Base-by-base conservation (phyloP, 2,113 vertebrate genomes). In the Oxyura jamaicensis region DNA sequence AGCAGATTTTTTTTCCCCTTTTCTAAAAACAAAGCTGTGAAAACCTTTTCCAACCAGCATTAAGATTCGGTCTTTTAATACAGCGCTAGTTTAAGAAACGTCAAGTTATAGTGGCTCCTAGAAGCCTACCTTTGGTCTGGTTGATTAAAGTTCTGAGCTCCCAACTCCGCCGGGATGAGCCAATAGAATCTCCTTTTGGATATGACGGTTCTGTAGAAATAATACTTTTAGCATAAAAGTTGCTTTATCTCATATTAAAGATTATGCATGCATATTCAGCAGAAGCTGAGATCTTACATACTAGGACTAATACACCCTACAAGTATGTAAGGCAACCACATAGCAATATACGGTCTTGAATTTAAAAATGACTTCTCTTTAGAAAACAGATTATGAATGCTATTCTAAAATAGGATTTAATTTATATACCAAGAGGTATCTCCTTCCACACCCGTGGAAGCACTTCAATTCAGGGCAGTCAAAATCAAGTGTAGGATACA, bases 81-180 rank as follows among this genome's bases (percentile, higher is more conserved):
- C 16, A 88, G 15, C 26, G n/a, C 65, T 46, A 13, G 11, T 22
- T 41, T 68, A 68, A 36, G 0, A 85, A 44, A 50, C 18, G 10
- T 36, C 17, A 39, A 10, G 12, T 52, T 48, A 41, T 0, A 76
- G 55, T 19, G 56, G 33, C n/a, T 69, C 59, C 46, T 28, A 3
- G 41, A 69, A n/a, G 41, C 96, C 95, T 95, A 99, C 99, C 99
- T 97, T 99, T 99, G 39, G 98, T 99, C 97, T 99, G 99, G 96
- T 96, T 99, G 94, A 99, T 98, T n/a, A 99, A 98, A 2, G 98
- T 99, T 74, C 98, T 98, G 56, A 99, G 99, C 87, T 99, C 99
- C 99, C 99, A 99, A 53, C 99, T 99, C 83, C 99, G 97, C 9
- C 99, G 98, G 7, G 97, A 92, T 3, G 97, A 96, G 26, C 97